Conservation (phyloP, 2,797 vertebrate genomes). For the Spheniscus humboldti region DNA sequence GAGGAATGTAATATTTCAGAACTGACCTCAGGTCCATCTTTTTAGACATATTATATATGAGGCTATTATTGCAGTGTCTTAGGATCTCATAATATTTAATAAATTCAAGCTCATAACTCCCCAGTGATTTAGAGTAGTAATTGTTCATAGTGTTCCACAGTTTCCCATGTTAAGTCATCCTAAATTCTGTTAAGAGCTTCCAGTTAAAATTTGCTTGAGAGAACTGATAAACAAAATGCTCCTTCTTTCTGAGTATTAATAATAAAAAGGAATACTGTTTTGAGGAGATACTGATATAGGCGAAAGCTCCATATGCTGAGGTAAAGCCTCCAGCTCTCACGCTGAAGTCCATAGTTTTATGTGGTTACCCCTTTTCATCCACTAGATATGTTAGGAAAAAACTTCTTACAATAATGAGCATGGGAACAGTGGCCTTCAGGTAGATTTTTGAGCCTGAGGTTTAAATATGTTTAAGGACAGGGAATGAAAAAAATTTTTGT, state of each 20-base stretch:
- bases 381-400: background rate
- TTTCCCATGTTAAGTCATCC: background rate
- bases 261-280: background rate
- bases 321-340: background rate
- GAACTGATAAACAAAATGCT: background rate
- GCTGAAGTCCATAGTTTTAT: background rate
- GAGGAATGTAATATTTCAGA: background rate
- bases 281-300: background rate
- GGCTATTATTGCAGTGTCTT: background rate
- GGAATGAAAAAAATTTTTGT: background rate
- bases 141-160: background rate
- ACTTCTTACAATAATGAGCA: accelerated
- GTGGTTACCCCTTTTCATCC: background rate
- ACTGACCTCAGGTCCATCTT: background rate
- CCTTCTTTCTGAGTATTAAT: background rate
- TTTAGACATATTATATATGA: background rate
- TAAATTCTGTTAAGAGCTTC: background rate
- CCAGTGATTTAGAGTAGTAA: background rate
- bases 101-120: background rate
- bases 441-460: background rate
- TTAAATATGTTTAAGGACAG: background rate
- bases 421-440: background rate
- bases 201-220: background rate
- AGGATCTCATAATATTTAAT: slow-evolving; percentile 1
- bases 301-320: background rate